Conservation (phyloP, 2,888 invertebrate species). For the Deladenus siricidicola region DNA sequence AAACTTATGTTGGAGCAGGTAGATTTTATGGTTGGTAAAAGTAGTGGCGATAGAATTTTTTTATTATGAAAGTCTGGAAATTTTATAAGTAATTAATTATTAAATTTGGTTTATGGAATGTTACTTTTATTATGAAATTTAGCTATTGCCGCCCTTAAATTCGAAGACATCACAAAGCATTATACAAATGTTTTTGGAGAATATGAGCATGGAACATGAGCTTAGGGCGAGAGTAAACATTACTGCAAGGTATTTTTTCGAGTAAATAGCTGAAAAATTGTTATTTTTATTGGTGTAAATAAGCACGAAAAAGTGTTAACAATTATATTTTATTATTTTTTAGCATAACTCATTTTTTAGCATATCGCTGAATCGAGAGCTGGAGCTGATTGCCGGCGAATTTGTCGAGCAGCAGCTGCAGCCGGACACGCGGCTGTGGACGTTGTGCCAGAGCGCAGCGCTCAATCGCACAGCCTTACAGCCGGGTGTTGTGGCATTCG, state of each 20-base stretch:
- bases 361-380: constrained; percentile 51
- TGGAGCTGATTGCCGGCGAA: constrained; percentile 49
- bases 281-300: background rate
- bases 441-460: constrained; percentile 47
- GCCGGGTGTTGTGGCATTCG: constrained; percentile 32
- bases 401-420: constrained; percentile 37
- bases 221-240: constrained; percentile 44
- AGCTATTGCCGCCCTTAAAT: constrained; percentile 54
- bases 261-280: background rate
- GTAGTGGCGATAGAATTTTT: too few species aligned
- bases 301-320: background rate
- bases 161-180: constrained; percentile 50
- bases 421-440: constrained; percentile 44
- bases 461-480: constrained; percentile 43
- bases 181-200: constrained; percentile 45
- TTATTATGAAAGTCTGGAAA: too few species aligned
- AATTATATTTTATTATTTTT: too few species aligned
- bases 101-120: too few species aligned
- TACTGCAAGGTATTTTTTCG: constrained; percentile 41
- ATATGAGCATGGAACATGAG: constrained; percentile 37
- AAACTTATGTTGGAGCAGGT: constrained; percentile 22
- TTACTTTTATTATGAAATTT: too few species aligned
- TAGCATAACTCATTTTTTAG: constrained; percentile 22
- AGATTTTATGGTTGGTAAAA: too few species aligned
- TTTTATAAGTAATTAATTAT: too few species aligned